Conservation (phyloP, 2,113 vertebrate genomes). For the Pseudopodoces humilis region DNA sequence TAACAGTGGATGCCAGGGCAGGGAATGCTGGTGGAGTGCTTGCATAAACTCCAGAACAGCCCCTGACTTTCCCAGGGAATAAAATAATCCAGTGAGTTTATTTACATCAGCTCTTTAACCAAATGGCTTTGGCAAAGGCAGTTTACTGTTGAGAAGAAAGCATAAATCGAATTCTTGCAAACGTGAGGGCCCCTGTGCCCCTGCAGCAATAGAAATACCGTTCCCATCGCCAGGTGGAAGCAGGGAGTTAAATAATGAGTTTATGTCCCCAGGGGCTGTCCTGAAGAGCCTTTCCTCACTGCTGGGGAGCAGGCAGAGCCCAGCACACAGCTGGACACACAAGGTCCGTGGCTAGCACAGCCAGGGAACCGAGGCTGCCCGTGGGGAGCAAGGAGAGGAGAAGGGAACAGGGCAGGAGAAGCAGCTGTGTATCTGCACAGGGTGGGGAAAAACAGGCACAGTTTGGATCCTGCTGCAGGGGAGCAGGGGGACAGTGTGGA, state of each 20-base stretch:
- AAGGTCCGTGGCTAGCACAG: background rate
- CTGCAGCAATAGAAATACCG: background rate
- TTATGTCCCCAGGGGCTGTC: background rate
- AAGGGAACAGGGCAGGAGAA: background rate
- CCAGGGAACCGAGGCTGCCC: background rate
- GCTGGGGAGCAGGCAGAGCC: background rate
- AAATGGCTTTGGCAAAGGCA: background rate
- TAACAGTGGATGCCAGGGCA: background rate
- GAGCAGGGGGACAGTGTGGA: rapidly evolving
- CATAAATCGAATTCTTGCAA: background rate
- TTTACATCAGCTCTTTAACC: background rate
- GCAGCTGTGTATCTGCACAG: background rate
- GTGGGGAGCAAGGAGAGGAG: rapidly evolving
- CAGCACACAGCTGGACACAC: background rate
- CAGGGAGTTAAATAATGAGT: background rate
- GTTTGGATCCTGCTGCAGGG: background rate
- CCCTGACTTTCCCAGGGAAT: background rate
- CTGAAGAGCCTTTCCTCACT: rapidly evolving
- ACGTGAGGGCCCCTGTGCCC: rapidly evolving
- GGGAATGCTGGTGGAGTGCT: background rate
- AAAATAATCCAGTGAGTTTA: background rate
- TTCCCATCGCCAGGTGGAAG: background rate
- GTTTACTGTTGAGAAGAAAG: background rate
- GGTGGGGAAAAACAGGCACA: background rate
- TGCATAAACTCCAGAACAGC: background rate